A percentile compares a stretch with the other conserved stretches of the same genome.
These are phyloP conservation scores for Melanostoma scalare DNA, from an alignment of 2,888 invertebrate genomes.

Conservation along the genomic window DNA sequence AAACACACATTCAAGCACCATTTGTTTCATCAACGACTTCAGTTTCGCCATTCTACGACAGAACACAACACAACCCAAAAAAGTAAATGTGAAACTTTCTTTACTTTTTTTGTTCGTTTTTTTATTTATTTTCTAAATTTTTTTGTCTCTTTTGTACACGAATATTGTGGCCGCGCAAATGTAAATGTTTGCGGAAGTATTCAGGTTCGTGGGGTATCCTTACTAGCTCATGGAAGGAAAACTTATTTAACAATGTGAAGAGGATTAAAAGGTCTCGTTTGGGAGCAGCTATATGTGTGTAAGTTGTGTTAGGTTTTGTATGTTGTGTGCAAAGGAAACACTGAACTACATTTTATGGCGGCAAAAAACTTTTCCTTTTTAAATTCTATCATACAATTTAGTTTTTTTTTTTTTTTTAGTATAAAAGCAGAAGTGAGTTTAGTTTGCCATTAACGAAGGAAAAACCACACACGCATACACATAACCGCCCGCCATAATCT, in stretches of 20 bases:
- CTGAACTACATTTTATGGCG: slow-evolving; percentile 64
- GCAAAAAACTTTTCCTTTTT: slow-evolving; percentile 29
- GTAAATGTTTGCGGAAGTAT: slow-evolving; percentile 42
- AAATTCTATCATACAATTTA: slow-evolving; percentile 50
- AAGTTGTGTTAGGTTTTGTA: not conserved
- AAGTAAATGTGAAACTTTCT: slow-evolving; percentile 15
- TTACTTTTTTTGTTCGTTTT: not conserved
- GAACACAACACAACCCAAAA: not conserved
- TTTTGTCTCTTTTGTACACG: not conserved
- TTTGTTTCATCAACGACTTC: slow-evolving; percentile 34
- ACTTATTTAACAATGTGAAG: slow-evolving; percentile 61
- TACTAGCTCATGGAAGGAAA: slow-evolving; percentile 40
- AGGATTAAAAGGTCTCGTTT: slow-evolving; percentile 52
- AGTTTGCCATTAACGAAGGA: slow-evolving; percentile 23
- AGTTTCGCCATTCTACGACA: slow-evolving; percentile 1
- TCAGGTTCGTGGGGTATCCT: slow-evolving; percentile 61
- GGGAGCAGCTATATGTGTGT: slow-evolving; percentile 19
- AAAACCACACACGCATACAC: not conserved
- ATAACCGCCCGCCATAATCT: not conserved
- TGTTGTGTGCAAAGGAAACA: slow-evolving; percentile 43
- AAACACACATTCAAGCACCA: slow-evolving; percentile 54
- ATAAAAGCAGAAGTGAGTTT: not conserved
- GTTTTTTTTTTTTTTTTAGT: slow-evolving; percentile 26
- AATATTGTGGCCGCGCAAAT: slow-evolving; percentile 16
- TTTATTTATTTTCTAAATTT: not conserved